A percentile compares a stretch with the other conserved stretches of the same genome.
These are phyloP conservation scores for Sinella curviseta DNA, from an alignment of 1,140 invertebrate species.

Conservation along the genomic window DNA sequence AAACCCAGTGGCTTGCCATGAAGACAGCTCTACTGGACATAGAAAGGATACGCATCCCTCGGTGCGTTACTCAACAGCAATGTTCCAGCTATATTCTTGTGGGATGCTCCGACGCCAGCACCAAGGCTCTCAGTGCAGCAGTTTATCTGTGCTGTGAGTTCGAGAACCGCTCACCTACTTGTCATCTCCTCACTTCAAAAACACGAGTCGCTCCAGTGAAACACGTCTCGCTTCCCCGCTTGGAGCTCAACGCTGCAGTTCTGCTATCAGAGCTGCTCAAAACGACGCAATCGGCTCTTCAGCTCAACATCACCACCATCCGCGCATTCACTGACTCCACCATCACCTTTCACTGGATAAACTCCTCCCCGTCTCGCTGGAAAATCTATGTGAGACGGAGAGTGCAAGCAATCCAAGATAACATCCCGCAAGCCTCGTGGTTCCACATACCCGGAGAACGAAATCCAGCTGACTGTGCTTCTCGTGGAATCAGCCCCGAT, in stretches of 20 bases:
- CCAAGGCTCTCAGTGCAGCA: neutral
- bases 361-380: constrained; percentile 43
- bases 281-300: neutral
- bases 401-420: constrained; percentile 53
- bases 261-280: constrained; percentile 45
- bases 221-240: constrained; percentile 45
- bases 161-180: neutral
- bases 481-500: constrained; percentile 52
- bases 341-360: constrained; percentile 52
- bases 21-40: constrained; percentile 2
- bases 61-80: constrained; percentile 1
- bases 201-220: constrained; percentile 50
- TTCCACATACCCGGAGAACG: constrained; percentile 52
- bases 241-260: constrained; percentile 52
- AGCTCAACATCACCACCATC: neutral
- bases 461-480: constrained; percentile 57
- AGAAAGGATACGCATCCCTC: neutral
- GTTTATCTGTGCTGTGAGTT: neutral
- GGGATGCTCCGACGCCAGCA: neutral
- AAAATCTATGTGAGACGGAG: constrained; percentile 56
- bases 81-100: constrained; percentile 23
- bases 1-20: constrained; percentile 42
- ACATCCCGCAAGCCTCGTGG: constrained; percentile 52
- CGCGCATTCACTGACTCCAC: constrained; percentile 53
- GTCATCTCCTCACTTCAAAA: constrained; percentile 44